phyloP scores from a whole-genome alignment of 2,113 vertebrate species.

The Thomomys bottae region DNA sequence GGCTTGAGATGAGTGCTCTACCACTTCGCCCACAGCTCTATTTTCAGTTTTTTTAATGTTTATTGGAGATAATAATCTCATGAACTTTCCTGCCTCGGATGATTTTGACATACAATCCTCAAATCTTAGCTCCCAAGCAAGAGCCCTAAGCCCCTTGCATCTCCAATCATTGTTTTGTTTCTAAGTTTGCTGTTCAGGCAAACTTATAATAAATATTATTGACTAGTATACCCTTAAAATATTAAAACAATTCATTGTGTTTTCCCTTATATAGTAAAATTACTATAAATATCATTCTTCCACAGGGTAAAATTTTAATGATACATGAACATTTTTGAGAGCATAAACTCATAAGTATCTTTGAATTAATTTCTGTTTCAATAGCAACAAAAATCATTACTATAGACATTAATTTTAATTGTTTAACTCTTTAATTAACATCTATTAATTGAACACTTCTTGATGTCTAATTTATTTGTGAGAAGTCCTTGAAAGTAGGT shows the following conservation, averaged over 20 bases:
- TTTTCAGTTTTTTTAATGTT: no score
- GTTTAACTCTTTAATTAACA: neutral
- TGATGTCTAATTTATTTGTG: neutral
- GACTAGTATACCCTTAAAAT: neutral
- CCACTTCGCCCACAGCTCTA: no score
- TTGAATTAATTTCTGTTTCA: neutral
- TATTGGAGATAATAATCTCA: no score
- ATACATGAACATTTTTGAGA: neutral
- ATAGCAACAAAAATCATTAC: neutral
- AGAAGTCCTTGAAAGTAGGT: neutral
- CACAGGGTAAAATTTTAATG: neutral
- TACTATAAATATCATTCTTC: neutral
- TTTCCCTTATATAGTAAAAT: neutral
- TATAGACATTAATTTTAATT: neutral
- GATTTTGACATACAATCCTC: no score
- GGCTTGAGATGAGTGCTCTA: no score
- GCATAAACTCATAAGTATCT: neutral
- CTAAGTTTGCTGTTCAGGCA: neutral
- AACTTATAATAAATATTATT: neutral
- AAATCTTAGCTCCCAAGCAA: no score
- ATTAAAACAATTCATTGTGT: neutral
- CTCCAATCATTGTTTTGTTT: neutral
- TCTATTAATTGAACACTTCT: neutral
- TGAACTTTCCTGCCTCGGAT: no score
- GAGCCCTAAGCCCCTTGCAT: no score